Conservation (phyloP, 2,888 invertebrate genomes). For the Tachystola acroxantha region DNA sequence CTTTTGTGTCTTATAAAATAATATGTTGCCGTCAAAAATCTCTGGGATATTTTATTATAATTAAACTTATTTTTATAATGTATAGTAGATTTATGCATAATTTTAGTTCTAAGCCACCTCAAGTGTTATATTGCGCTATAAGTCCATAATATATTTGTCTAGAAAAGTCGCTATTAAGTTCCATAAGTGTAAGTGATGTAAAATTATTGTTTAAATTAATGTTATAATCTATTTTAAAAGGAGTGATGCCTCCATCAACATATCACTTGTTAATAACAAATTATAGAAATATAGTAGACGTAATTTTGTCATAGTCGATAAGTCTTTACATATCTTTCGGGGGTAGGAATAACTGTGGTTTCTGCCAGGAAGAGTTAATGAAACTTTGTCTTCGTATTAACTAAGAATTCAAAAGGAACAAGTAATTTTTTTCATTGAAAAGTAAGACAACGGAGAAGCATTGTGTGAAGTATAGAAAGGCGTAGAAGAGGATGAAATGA, state of each 20-base stretch:
- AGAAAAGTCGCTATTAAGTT: slow-evolving; percentile 45
- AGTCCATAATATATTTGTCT: slow-evolving; percentile 33
- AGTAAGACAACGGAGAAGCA: slow-evolving; percentile 19
- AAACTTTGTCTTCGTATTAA: slow-evolving; percentile 37
- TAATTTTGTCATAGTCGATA: slow-evolving; percentile 65
- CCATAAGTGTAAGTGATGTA: slow-evolving; percentile 43
- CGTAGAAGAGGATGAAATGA: slow-evolving; percentile 34
- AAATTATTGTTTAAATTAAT: slow-evolving; percentile 54
- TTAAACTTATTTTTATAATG: slow-evolving; percentile 56
- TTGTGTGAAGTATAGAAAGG: slow-evolving; percentile 29
- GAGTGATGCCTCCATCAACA: slow-evolving; percentile 73
- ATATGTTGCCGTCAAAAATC: slow-evolving; percentile 48
- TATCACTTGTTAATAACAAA: slow-evolving; percentile 77
- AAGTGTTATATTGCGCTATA: slow-evolving; percentile 65
- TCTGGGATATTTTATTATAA: slow-evolving; percentile 52
- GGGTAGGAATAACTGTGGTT: slow-evolving; percentile 33
- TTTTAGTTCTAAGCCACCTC: slow-evolving; percentile 68
- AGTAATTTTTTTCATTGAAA: slow-evolving; percentile 24
- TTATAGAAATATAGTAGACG: slow-evolving; percentile 62
- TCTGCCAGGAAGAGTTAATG: slow-evolving; percentile 34
- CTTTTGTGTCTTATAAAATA: slow-evolving; percentile 26
- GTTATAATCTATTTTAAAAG: slow-evolving; percentile 58
- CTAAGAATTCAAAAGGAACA: slow-evolving; percentile 22
- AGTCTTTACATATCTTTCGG: slow-evolving; percentile 64
- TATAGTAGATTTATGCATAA: slow-evolving; percentile 41